These are phyloP conservation scores for Arremon brunneinucha DNA, from an alignment of 2,797 vertebrate genomes.

Conservation along the genomic window DNA sequence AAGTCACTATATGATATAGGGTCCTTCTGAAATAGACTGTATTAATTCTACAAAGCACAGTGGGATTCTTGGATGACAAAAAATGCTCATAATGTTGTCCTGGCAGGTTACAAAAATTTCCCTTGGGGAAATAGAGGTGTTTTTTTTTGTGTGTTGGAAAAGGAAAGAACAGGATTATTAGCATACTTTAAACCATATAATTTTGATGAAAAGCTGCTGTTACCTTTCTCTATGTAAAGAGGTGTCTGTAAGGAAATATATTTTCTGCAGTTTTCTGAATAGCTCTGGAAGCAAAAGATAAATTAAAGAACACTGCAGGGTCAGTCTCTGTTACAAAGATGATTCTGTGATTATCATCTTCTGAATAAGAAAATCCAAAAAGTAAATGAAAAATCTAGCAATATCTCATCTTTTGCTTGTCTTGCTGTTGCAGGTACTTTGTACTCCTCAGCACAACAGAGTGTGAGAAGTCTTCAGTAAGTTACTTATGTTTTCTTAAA, in stretches of 20 bases:
- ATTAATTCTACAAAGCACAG: not conserved
- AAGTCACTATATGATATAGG: not conserved
- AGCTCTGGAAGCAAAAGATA: not conserved
- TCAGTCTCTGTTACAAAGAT: not conserved
- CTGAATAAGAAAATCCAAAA: not conserved
- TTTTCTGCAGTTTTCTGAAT: not conserved
- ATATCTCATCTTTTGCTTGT: not conserved
- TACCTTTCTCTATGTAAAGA: not conserved
- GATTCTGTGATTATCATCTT: not conserved
- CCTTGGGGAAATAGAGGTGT: not conserved
- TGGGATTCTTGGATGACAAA: not conserved
- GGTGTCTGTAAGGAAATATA: not conserved
- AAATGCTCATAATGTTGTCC: not conserved
- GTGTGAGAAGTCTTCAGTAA: not conserved
- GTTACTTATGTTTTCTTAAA: not conserved
- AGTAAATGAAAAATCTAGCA: not conserved
- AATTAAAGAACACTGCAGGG: not conserved
- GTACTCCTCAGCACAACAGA: not conserved
- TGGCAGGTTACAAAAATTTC: not conserved
- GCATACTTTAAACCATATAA: not conserved
- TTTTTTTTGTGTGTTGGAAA: not conserved
- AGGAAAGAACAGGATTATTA: not conserved
- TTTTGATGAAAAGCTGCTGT: not conserved
- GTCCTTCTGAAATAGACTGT: not conserved
- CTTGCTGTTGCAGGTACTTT: not conserved